A percentile compares a stretch with the other conserved stretches of the same genome.
These are phyloP conservation scores for Brachystomella parvula DNA, from an alignment of 1,140 invertebrate species.

Conservation along the genomic window DNA sequence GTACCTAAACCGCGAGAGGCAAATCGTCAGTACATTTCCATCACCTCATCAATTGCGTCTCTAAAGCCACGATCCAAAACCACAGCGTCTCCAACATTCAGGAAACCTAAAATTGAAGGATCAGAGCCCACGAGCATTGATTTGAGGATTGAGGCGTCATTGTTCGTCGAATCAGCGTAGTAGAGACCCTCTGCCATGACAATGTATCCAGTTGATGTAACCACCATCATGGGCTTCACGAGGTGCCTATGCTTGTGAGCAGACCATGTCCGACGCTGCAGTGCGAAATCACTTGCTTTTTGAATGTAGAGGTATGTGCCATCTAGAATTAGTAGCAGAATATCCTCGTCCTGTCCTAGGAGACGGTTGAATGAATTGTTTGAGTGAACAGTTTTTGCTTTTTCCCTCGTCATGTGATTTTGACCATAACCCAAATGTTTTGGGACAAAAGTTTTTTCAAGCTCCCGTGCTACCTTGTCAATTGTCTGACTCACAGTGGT, in stretches of 20 bases:
- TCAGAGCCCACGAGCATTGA: not conserved
- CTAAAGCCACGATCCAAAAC: not conserved
- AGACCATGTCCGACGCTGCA: conserved; percentile 23
- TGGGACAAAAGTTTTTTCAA: conserved; percentile 5
- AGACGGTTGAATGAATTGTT: not conserved
- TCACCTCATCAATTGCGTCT: too few relatives aligned
- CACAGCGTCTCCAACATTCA: not conserved
- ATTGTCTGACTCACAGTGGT: not conserved
- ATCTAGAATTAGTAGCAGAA: conserved; percentile 8
- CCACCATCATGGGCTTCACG: conserved; percentile 28
- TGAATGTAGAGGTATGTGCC: conserved; percentile 30
- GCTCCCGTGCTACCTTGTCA: not conserved
- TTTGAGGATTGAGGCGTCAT: conserved; percentile 30
- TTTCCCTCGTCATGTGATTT: not conserved
- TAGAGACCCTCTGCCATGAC: conserved; percentile 28
- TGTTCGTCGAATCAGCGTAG: conserved; percentile 29
- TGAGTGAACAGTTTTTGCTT: not conserved
- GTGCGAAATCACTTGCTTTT: conserved; percentile 24
- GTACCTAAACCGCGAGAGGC: too few relatives aligned
- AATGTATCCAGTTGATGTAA: conserved; percentile 33
- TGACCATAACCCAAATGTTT: not conserved
- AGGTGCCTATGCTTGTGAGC: conserved; percentile 27
- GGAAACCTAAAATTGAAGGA: not conserved
- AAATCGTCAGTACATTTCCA: too few relatives aligned
- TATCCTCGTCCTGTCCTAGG: not conserved